Base-by-base conservation (phyloP, 2,888 invertebrate genomes). In the Marronus borbonicus region DNA sequence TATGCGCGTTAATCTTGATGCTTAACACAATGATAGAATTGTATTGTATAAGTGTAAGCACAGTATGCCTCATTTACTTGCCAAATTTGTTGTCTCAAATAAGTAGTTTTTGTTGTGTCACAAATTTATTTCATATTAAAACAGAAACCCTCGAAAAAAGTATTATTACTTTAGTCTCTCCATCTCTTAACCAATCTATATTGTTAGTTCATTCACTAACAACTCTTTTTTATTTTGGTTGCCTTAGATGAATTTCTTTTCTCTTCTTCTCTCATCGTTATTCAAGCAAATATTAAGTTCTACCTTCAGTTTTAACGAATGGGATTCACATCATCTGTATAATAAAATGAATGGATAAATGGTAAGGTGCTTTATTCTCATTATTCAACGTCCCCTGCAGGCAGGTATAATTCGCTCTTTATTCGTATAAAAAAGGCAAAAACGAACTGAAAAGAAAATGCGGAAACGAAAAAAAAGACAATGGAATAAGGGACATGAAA, bases 301-400 rank as follows among this genome's bases (percentile, higher is more conserved):
- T 14, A 7, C 10, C 28, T 31, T 36, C 28, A 31, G 31, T 24
- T 62, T 62, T 62, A 28, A 10, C 24, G 20, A 36, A 62, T 62
- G n/a, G 12, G 3, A 36, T 36, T 5, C 31, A 2, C 31, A 24
- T 62, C 31, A 31, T n/a, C 28, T 31, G 4, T 28, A 7, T 28
- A 24, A 28, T 62, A 62, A 62, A 62, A 62, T 3, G 62, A 62
- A 62, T 31, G 28, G 28, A 62, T 62, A 31, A 12, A 28, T 31
- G 62, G 14, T 31, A 31, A 31, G 7, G 62, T 62, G 12, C 24
- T 31, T 62, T 14, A 62, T 62, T 62, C 28, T 62, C 62, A 31
- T 62, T 31, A 31, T 62, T 62, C 62, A 31, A 62, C 62, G 28
- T 31, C 62, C 28, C 31, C 62, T 62, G 14, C 14, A 62, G 62